A percentile compares a stretch with the other conserved stretches of the same genome.
phyloP scores from a whole-genome alignment of 2,888 invertebrate species.

The Drosophila mettleri region DNA sequence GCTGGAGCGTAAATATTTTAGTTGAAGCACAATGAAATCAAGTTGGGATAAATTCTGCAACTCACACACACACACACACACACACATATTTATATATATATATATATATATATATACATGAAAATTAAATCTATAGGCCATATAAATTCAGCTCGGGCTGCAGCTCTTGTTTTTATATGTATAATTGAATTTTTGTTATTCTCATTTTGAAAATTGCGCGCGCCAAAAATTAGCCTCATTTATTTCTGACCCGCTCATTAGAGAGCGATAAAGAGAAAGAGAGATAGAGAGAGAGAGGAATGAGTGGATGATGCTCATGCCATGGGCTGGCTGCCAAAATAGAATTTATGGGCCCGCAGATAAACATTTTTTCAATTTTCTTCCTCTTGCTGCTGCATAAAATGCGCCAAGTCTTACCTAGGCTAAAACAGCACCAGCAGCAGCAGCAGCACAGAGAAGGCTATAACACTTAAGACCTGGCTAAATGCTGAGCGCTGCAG shows the following conservation, averaged over 20 bases:
- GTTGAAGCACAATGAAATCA: conserved; percentile 31
- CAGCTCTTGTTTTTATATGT: conserved; percentile 17
- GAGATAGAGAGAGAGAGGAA: conserved; percentile 6
- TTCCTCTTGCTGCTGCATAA: conserved; percentile 51
- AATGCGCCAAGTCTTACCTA: conserved; percentile 63
- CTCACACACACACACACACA: neutral
- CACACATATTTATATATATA: conserved; percentile 6
- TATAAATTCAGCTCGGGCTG: conserved; percentile 35
- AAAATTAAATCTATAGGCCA: conserved; percentile 59
- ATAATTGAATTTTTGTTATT: conserved; percentile 15
- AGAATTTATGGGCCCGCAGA: conserved; percentile 66
- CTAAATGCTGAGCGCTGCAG: conserved; percentile 24
- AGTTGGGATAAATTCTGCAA: conserved; percentile 41
- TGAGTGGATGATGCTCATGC: neutral
- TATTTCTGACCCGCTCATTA: conserved; percentile 67
- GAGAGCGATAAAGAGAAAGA: conserved; percentile 19
- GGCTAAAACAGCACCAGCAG: conserved; percentile 8
- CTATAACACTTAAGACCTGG: conserved; percentile 44
- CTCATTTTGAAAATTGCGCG: conserved; percentile 32
- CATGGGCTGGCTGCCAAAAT: conserved; percentile 54
- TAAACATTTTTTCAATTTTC: conserved; percentile 54
- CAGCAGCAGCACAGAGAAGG: conserved; percentile 11
- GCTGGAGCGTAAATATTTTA: conserved; percentile 43
- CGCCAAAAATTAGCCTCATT: conserved; percentile 69
- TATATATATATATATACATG: conserved; percentile 14